phyloP scores from a whole-genome alignment of 1,140 invertebrate genomes.

The Apocrypta bakeri region DNA sequence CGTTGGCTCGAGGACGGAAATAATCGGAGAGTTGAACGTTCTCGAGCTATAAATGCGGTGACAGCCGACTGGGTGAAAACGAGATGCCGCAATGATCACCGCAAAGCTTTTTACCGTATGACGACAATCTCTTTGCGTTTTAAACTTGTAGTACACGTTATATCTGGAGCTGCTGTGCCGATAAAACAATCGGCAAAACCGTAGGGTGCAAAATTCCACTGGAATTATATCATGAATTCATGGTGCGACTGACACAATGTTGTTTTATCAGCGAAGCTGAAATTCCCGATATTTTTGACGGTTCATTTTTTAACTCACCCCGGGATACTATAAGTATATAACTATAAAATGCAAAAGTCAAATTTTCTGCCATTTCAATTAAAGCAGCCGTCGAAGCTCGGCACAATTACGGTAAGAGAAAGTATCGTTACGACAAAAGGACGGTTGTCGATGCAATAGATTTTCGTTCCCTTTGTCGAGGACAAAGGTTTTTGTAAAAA shows the following conservation, averaged over 20 bases:
- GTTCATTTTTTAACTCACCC: background rate
- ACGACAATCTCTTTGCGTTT: background rate
- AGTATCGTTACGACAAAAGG: too few species aligned
- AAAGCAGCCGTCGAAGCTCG: too few species aligned
- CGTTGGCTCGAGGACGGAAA: background rate
- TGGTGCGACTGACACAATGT: background rate
- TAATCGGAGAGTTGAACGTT: background rate
- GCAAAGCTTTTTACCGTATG: slow-evolving; percentile 12
- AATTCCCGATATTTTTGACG: background rate
- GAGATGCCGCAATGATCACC: slow-evolving; percentile 29
- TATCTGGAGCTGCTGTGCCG: background rate
- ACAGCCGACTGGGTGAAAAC: background rate
- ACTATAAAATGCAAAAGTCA: too few species aligned
- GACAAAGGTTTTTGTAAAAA: too few species aligned
- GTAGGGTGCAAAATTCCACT: background rate
- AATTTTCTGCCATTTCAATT: too few species aligned
- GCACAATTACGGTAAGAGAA: too few species aligned
- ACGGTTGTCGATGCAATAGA: too few species aligned
- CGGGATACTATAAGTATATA: too few species aligned
- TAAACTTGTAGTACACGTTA: too few species aligned
- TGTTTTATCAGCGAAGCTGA: background rate
- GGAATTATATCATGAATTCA: too few species aligned
- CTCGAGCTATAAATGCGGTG: background rate
- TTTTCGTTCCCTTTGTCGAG: too few species aligned
- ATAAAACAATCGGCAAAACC: background rate